A percentile compares a stretch with the other conserved stretches of the same genome.
These are phyloP conservation scores for Actenoides hombroni DNA, from an alignment of 2,113 vertebrate genomes.

Conservation along the genomic window DNA sequence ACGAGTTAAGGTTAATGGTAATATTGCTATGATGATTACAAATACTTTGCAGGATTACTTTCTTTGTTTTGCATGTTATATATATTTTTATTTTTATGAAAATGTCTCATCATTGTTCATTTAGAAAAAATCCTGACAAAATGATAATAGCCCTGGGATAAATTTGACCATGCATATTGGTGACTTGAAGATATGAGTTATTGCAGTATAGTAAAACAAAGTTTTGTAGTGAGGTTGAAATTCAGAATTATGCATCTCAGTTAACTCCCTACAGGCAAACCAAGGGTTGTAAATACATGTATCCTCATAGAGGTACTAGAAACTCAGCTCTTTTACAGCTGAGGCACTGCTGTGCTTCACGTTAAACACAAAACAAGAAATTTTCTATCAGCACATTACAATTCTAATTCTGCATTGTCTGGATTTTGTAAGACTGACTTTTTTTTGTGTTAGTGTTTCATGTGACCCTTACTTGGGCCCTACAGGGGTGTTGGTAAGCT, in stretches of 20 bases:
- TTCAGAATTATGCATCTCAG: not conserved
- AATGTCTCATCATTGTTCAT: not conserved
- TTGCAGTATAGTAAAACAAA: not conserved
- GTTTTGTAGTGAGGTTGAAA: not conserved
- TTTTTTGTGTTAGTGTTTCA: not conserved
- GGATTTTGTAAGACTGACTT: not conserved
- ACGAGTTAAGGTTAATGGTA: not conserved
- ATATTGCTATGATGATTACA: not conserved
- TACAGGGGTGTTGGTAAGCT: not conserved
- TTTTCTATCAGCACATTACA: not conserved
- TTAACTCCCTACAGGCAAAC: not conserved
- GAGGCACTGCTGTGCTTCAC: not conserved
- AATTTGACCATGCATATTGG: not conserved
- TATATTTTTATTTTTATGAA: not conserved
- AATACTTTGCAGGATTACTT: not conserved
- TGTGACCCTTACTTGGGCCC: not conserved
- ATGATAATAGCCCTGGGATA: not conserved
- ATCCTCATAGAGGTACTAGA: not conserved
- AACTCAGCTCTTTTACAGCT: not conserved
- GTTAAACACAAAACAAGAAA: not conserved
- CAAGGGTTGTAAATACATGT: not conserved
- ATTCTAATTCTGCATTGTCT: not conserved
- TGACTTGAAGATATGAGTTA: not conserved
- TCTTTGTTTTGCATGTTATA: accelerated
- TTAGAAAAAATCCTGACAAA: not conserved